Evolutionary conservation across 2,113 vertebrate species (phyloP), one percentile per base, ranked within the genome.

Genomic region (Cochlearius cochlearius): DNA sequence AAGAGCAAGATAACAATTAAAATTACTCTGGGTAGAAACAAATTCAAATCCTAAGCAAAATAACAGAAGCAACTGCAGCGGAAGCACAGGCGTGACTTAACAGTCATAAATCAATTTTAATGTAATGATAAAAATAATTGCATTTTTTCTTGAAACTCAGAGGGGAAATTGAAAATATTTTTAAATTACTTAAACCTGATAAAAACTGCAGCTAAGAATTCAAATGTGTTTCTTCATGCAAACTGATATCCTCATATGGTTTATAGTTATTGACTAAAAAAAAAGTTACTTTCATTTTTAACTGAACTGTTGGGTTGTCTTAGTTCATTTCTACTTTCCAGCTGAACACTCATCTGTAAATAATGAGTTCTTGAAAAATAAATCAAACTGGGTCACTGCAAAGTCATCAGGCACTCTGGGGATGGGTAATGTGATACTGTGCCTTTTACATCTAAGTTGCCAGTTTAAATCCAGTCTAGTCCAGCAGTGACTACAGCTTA

Each of bases 351-450:
- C 34, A 87, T 64, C 36, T 85, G 80, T 83, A 92, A 95, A 91
- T 87, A 89, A 87, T 49, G 58, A 82, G 12, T 56, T 91, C 69
- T 75, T 92, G 58, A 92, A 96, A 96, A 94, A 85, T 52, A 72
- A 60, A 87, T 85, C 47, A 84, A 75, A 84, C 27, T 79, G 49
- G 84, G 91, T 93, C 73, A 82, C 34, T 68, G 58, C 63, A 89
- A 91, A 87, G 73, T 84, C 80, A 91, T n/a, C 34, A 43, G 23
- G 11, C 23, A 60, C 84, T 87, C 73, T 76, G 43, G 41, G 86
- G 68, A 89, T 25, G 11, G 14, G 55, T 72, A 81, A 78, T 3
- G 1, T 60, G 43, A 94, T 68, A 78, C 21, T n/a, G 11, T 45
- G 22, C 38, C 25, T 95, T 88, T 60, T 53, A 87, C 19, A 91